These are phyloP conservation scores for Cecropterus lyciades DNA, from an alignment of 1,140 invertebrate genomes.

Conservation along the genomic window DNA sequence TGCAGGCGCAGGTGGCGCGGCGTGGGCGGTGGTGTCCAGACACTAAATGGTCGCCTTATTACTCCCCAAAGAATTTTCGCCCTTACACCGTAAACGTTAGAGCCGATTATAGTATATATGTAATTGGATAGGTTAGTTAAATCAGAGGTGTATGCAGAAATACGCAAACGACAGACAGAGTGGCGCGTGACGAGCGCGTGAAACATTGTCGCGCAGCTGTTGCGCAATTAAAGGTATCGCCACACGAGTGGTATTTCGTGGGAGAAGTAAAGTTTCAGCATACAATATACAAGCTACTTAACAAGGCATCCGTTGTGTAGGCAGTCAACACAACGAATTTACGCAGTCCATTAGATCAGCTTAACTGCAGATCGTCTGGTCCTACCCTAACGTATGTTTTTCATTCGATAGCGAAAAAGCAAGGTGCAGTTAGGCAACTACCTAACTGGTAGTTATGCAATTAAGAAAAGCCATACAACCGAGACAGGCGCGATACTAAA, in stretches of 20 bases:
- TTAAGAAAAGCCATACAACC: neutral
- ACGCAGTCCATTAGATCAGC: too few relatives aligned
- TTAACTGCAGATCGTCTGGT: neutral
- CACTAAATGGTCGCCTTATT: conserved; percentile 32
- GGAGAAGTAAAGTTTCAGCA: too few relatives aligned
- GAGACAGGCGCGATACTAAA: neutral
- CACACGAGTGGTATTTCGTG: neutral
- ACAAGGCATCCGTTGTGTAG: too few relatives aligned
- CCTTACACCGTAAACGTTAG: neutral
- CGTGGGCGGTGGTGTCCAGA: conserved; percentile 36
- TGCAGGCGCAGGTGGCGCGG: conserved; percentile 25
- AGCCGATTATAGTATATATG: neutral
- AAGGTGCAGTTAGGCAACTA: conserved; percentile 1
- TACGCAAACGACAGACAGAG: conserved; percentile 37
- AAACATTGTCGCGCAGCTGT: conserved; percentile 20
- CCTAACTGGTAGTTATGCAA: conserved; percentile 10
- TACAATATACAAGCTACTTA: too few relatives aligned
- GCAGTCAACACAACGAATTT: too few relatives aligned
- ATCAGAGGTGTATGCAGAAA: conserved; percentile 34
- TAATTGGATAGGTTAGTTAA: conserved; percentile 27
- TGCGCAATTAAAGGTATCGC: neutral
- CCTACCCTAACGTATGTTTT: neutral
- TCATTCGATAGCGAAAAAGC: neutral
- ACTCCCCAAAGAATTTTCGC: neutral
- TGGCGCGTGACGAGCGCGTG: conserved; percentile 29